Evolutionary conservation across 1,140 invertebrate species (phyloP).

Genomic region (Cyclina sinensis): DNA sequence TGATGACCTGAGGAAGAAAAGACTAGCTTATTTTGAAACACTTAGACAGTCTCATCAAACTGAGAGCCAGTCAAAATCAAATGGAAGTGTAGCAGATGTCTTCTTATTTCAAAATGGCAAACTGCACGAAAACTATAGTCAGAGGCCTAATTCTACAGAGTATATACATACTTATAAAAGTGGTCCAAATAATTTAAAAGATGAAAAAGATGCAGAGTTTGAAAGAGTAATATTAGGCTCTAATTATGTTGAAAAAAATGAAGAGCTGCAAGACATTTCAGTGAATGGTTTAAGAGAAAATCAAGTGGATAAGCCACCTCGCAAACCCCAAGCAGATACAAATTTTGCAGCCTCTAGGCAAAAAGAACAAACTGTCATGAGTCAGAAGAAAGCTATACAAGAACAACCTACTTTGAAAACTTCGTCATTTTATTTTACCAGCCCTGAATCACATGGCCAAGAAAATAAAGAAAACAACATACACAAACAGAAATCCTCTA

Average conservation of each 20-base stretch:
- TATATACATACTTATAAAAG: not conserved
- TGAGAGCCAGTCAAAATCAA: not conserved
- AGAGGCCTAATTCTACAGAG: not conserved
- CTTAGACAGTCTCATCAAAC: not conserved
- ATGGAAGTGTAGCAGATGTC: not conserved
- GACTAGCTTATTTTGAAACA: constrained; percentile 69
- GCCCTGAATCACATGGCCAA: not conserved
- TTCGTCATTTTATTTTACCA: constrained; percentile 49
- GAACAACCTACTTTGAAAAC: not conserved
- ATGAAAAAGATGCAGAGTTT: not conserved
- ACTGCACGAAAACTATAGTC: not conserved
- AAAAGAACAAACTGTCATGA: not conserved
- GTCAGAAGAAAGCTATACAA: not conserved
- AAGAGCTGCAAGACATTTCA: not conserved
- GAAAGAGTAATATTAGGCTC: not conserved
- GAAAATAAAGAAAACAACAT: not conserved
- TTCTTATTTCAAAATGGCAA: not conserved
- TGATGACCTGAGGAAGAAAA: constrained; percentile 58
- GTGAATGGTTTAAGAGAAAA: not conserved
- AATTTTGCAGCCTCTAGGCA: not conserved
- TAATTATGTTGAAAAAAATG: not conserved
- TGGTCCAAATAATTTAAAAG: not conserved
- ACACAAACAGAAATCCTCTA: not conserved
- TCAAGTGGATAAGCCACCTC: not conserved
- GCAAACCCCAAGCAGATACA: not conserved